Evolutionary conservation across 2,113 vertebrate species (phyloP), one percentile per base, ranked within the genome.

Genomic region (Pelmatolapia mariae): DNA sequence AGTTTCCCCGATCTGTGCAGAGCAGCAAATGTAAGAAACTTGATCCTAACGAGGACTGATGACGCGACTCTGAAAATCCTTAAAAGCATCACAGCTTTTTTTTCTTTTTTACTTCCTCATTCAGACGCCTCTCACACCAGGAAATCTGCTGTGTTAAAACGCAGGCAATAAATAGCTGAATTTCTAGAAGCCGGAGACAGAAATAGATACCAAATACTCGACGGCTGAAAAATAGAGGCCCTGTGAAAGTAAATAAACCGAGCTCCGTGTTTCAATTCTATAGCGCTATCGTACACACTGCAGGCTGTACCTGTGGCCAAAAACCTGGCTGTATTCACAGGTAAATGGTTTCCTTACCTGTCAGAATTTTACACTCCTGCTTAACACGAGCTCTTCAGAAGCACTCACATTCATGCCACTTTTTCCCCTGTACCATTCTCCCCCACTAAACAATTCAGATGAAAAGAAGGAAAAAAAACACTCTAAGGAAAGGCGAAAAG

Each of bases 221-320:
- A 86, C 54, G 87, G 86, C n/a, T 82, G 10, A 19, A 61, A 73
- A 84, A 50, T 54, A 61, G 31, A 16, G 33, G 19, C 33, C 61
- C 82, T 73, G 84, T 85, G 59, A 89, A 91, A 89, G 89, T 89
- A 92, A 95, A 93, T 91, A 92, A 87, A 90, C 82, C 33, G 29
- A 33, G 89, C 86, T 71, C 52, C 13, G 22, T 50, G 50, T 90
- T 89, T 88, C 78, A 81, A 24, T 85, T 84, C 68, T 80, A 63
- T 78, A 26, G 47, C 22, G 71, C 89, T 87, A 86, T 93, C 82
- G 45, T 82, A 59, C 43, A 81, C 76, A 66, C 85, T 84, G 89
- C 71, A 81, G 89, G 79, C 86, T 88, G 80, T n/a, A 59, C 90
- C 56, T 80, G 61, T 5, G 56, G 76, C 24, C 85, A 76, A 29